Evolutionary conservation across 2,113 vertebrate genomes (phyloP).

Genomic region (Pitta sordida): DNA sequence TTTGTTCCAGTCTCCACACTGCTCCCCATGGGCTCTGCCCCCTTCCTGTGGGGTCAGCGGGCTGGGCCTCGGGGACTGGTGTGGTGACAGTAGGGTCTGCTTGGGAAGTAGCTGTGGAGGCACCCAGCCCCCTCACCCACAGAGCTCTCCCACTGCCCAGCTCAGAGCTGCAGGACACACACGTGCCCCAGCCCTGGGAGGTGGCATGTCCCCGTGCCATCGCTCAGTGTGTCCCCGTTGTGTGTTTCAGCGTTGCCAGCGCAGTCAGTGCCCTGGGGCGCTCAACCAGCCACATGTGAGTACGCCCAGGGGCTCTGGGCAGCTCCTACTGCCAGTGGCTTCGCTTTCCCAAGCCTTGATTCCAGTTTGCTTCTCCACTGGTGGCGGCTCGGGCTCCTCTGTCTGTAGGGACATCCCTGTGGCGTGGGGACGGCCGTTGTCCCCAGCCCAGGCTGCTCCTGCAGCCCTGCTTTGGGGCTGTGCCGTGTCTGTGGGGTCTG

Average conservation of each 20-base stretch:
- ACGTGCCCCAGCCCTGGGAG: background rate
- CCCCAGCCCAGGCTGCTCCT: background rate
- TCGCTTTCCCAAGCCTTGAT: background rate
- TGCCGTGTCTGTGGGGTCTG: accelerated
- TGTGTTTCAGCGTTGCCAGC: slow-evolving; percentile 74
- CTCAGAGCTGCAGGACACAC: accelerated
- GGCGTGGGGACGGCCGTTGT: background rate
- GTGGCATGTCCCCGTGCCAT: background rate
- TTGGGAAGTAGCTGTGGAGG: background rate
- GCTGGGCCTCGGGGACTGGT: background rate
- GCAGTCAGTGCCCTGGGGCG: slow-evolving; percentile 73
- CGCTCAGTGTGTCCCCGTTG: background rate
- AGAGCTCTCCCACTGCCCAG: background rate
- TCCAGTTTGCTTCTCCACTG: background rate
- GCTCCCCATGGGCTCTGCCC: background rate
- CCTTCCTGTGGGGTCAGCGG: accelerated
- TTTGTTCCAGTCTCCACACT: background rate
- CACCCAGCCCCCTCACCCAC: background rate
- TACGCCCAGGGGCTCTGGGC: slow-evolving; percentile 34
- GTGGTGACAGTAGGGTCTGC: background rate
- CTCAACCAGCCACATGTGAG: slow-evolving; percentile 87
- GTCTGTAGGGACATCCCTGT: background rate
- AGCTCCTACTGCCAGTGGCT: background rate
- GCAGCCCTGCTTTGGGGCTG: background rate
- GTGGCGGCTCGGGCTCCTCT: background rate